Percentiles rank a stretch among this genome's conserved stretches.
Conservation (phyloP, 2,797 vertebrate species). For the Sebastes aleutianus region DNA sequence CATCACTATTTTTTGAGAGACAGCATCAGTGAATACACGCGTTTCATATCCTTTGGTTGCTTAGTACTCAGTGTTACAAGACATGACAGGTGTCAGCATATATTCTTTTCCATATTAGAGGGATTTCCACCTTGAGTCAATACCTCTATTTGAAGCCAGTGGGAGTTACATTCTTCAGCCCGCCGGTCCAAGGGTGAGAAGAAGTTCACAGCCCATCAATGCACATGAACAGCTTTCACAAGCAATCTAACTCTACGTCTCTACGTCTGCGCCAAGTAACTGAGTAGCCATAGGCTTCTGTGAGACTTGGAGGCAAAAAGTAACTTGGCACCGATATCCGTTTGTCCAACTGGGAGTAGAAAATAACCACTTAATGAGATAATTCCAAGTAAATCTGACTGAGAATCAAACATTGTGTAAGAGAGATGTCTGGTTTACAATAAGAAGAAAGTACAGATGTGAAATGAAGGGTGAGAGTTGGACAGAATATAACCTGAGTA, state of each 20-base stretch:
- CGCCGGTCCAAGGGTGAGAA: slow-evolving; percentile 36
- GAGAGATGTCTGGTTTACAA: neutral
- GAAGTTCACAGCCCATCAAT: slow-evolving; percentile 59
- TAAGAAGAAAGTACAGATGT: neutral
- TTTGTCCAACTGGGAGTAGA: slow-evolving; percentile 25
- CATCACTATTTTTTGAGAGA: neutral
- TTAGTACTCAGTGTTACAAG: slow-evolving; percentile 17
- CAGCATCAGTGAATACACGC: slow-evolving; percentile 5
- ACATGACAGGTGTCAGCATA: slow-evolving; percentile 39
- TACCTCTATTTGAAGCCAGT: slow-evolving; percentile 38
- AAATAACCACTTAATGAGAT: slow-evolving; percentile 36
- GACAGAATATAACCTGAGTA: neutral
- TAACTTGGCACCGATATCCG: slow-evolving; percentile 23
- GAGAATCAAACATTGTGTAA: neutral
- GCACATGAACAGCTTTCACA: slow-evolving; percentile 63
- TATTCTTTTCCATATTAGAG: slow-evolving; percentile 46
- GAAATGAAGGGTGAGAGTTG: neutral
- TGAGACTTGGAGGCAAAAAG: slow-evolving; percentile 21
- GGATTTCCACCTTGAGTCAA: slow-evolving; percentile 60
- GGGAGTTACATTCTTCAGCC: slow-evolving; percentile 38
- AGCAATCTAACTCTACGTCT: slow-evolving; percentile 49
- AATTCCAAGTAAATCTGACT: slow-evolving; percentile 27
- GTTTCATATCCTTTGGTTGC: slow-evolving; percentile 1
- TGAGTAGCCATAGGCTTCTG: slow-evolving; percentile 47
- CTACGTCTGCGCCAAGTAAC: neutral